Evolutionary conservation across 2,888 invertebrate species (phyloP).

Genomic region (Cheilosia pagana): DNA sequence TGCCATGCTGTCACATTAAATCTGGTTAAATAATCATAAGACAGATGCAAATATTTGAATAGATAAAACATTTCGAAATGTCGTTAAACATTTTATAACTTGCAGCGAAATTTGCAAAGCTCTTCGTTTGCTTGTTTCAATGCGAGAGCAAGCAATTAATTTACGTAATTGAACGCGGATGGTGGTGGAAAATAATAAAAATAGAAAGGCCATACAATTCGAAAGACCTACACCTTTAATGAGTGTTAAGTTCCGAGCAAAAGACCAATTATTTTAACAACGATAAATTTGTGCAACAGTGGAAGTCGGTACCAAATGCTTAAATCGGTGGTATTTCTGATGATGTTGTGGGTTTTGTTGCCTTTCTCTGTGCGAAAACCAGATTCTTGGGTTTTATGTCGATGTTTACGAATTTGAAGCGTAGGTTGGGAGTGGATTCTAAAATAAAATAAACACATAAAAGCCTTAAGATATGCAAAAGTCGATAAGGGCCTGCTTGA

Average conservation of each 20-base stretch:
- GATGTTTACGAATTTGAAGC: not conserved
- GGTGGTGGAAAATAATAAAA: not conserved
- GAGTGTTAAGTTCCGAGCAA: not conserved
- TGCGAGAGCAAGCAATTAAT: not conserved
- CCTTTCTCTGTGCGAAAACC: not conserved
- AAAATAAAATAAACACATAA: not conserved
- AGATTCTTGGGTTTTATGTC: not conserved
- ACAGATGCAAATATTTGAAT: not conserved
- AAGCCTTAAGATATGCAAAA: not conserved
- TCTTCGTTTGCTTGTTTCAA: not conserved
- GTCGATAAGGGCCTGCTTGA: not conserved
- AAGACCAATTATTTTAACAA: not conserved
- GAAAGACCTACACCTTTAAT: not conserved
- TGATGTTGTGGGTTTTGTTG: not conserved
- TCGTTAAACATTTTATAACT: not conserved
- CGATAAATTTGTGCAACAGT: constrained; percentile 3
- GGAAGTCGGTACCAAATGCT: not conserved
- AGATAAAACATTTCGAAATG: not conserved
- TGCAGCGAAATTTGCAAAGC: not conserved
- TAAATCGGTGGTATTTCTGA: not conserved
- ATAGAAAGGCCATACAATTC: constrained; percentile 19
- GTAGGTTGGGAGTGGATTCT: not conserved
- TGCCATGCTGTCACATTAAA: not conserved
- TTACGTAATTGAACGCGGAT: constrained; percentile 16
- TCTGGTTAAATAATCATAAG: constrained; percentile 16